phyloP scores from a whole-genome alignment of 2,113 vertebrate species.

The Rhea americana region DNA sequence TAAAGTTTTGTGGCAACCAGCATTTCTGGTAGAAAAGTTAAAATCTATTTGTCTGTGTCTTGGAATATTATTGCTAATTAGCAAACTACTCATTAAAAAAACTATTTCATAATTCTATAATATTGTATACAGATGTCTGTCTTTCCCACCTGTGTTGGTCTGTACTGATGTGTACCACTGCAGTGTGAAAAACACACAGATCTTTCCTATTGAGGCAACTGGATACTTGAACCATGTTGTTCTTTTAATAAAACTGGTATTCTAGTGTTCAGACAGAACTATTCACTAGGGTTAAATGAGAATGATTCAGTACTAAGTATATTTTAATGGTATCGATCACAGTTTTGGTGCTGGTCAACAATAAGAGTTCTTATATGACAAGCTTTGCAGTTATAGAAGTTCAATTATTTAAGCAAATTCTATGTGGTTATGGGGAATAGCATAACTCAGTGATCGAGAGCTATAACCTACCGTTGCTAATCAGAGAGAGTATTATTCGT shows the following conservation, averaged over 20 bases:
- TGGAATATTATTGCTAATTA: not conserved
- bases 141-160: rapidly evolving
- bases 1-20: not conserved
- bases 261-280: not conserved
- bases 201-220: not conserved
- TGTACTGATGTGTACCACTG: not conserved
- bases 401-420: rapidly evolving
- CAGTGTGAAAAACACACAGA: rapidly evolving
- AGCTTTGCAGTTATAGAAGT: not conserved
- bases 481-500: not conserved
- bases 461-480: not conserved
- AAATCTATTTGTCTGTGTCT: not conserved
- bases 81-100: not conserved
- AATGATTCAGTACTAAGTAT: not conserved
- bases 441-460: not conserved
- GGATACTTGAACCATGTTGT: not conserved
- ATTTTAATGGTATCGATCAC: not conserved
- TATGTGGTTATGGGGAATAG: not conserved
- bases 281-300: not conserved
- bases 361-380: rapidly evolving
- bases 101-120: not conserved
- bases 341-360: not conserved
- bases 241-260: not conserved
- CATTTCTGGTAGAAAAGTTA: not conserved
- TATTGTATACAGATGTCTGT: not conserved